Base-by-base conservation (phyloP, 1,140 invertebrate genomes). In the Calliopsis andreniformis region DNA sequence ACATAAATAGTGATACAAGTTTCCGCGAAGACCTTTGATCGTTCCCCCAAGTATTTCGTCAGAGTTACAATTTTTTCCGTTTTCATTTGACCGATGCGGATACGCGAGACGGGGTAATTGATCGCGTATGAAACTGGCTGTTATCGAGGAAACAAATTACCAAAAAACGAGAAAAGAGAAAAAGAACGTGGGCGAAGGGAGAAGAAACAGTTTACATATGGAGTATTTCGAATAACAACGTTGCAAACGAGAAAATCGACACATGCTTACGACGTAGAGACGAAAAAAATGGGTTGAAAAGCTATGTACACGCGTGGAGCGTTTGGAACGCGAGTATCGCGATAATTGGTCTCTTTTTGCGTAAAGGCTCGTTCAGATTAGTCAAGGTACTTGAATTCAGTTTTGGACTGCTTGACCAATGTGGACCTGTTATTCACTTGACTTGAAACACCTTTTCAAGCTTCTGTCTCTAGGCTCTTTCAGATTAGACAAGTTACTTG, bases 221-320 rank as follows among this genome's bases (percentile, higher is more conserved):
- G 32, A 18, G n/a, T 32, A 23, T 28, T 55, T 20, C 32, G 8
- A 56, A 55, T 68, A 42, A 10, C 25, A 42, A 10, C 25, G 4
- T 3, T 25, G 12, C 1, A 18, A 5, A 2, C 16, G 39, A 49
- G 4, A 30, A 18, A 45, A 35, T 20, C n/a, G 6, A 51, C 39
- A 18, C 51, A 53, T 28, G 42, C 62, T 75, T 80, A 76, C 55
- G 73, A 79, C 53, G 66, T 81, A 66, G 68, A 71, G 43, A 66
- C 61, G 61, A 64, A 45, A 73, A 73, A 64, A 56, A 70, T 58
- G n/a, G 35, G 51, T 75, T 75, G 67, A n/a, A n/a, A n/a, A 39
- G 25, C 58, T 63, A 25, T 18, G 25, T 55, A 55, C 23, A 43
- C 16, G 12, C 20, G 32, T 51, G 30, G 23, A 25, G 14, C 5